A percentile compares a stretch with the other conserved stretches of the same genome.
phyloP scores from a whole-genome alignment of 1,140 invertebrate species.

The Drosophila parvula region DNA sequence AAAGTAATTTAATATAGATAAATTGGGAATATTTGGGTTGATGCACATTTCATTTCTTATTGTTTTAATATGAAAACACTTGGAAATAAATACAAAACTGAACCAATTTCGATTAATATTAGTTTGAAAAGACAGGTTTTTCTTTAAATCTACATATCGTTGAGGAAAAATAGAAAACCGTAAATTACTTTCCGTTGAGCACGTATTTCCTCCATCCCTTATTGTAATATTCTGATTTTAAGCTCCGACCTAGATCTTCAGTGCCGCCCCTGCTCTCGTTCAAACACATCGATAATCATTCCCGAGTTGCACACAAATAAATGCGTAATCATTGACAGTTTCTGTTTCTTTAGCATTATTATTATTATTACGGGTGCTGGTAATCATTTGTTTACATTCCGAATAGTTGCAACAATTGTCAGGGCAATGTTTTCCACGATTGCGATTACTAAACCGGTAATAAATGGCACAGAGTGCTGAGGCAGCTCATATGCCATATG shows the following conservation, averaged over 20 bases:
- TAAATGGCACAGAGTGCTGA: constrained; percentile 57
- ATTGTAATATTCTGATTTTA: too few relatives aligned
- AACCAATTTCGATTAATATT: not conserved
- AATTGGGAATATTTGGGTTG: not conserved
- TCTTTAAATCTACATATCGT: too few relatives aligned
- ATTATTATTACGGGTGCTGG: constrained; percentile 26
- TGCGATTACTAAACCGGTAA: constrained; percentile 46
- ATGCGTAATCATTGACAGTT: constrained; percentile 43
- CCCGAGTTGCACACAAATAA: constrained; percentile 11
- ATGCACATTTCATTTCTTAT: not conserved
- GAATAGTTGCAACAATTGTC: constrained; percentile 50
- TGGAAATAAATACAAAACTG: not conserved
- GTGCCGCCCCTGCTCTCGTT: too few relatives aligned
- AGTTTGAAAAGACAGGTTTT: too few relatives aligned
- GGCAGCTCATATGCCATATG: constrained; percentile 6
- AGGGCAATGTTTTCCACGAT: constrained; percentile 45
- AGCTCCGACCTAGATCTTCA: not conserved
- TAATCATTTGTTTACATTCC: constrained; percentile 54
- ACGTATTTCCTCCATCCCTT: too few relatives aligned
- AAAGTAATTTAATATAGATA: not conserved
- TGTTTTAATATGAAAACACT: too few relatives aligned
- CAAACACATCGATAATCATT: not conserved
- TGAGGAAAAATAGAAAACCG: too few relatives aligned
- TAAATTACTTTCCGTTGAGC: too few relatives aligned
- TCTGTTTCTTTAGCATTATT: constrained; percentile 21